phyloP scores from a whole-genome alignment of 1,140 invertebrate genomes.

The Sipha flava region DNA sequence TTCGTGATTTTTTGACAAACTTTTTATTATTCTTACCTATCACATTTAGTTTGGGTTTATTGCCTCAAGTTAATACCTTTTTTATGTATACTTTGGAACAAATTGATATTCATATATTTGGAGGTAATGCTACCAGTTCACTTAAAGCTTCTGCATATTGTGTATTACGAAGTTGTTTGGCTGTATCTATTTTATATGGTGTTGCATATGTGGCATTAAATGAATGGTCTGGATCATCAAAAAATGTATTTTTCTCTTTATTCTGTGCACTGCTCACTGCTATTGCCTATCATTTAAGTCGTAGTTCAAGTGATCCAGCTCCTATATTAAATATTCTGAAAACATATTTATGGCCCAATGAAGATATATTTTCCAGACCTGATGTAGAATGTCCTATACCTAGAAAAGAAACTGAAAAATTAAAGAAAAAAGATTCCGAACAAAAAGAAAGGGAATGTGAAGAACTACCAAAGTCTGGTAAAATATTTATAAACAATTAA shows the following conservation, averaged over 20 bases:
- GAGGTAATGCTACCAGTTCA: conserved; percentile 90
- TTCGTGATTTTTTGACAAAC: conserved; percentile 64
- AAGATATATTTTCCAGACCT: conserved; percentile 41
- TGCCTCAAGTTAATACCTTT: conserved; percentile 96
- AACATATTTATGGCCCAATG: conserved; percentile 60
- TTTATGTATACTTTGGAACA: conserved; percentile 91
- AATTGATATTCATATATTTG: conserved; percentile 94
- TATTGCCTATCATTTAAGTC: conserved; percentile 84
- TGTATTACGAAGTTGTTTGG: conserved; percentile 67
- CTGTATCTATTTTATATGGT: conserved; percentile 74
- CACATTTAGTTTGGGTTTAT: conserved; percentile 85
- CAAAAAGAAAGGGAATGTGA: conserved; percentile 35
- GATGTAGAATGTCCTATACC: conserved; percentile 4
- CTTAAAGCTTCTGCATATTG: conserved; percentile 77
- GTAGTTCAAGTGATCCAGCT: conserved; percentile 81
- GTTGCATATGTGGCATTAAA: conserved; percentile 76
- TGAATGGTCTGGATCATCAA: conserved; percentile 65
- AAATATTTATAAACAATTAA: background rate
- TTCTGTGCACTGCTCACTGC: conserved; percentile 85
- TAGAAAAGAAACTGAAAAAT: conserved; percentile 7
- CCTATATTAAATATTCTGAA: conserved; percentile 82
- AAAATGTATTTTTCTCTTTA: conserved; percentile 91
- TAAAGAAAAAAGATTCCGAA: conserved; percentile 3
- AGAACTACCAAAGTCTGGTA: conserved; percentile 26
- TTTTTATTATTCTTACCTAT: conserved; percentile 86